A percentile compares a stretch with the other conserved stretches of the same genome.
These are phyloP conservation scores for Acanthiza pusilla DNA, from an alignment of 2,797 vertebrate genomes.

Conservation along the genomic window DNA sequence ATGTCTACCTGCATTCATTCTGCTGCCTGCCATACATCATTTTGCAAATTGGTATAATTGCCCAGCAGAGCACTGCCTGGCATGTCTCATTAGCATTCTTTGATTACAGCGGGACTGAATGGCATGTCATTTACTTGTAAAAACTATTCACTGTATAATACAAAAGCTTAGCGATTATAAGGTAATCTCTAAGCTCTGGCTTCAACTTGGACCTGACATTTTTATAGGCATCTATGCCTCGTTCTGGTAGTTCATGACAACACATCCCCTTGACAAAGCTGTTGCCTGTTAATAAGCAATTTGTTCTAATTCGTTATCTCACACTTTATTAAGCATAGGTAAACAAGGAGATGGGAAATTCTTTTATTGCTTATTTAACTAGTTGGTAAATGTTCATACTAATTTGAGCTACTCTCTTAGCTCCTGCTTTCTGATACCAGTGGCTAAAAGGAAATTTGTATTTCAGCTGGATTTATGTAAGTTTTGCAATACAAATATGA, in stretches of 20 bases:
- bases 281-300: not conserved
- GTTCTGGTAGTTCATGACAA: conserved; percentile 35
- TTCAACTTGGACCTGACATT: not conserved
- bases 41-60: not conserved
- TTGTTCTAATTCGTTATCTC: not conserved
- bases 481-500: not conserved
- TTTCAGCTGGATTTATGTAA: not conserved
- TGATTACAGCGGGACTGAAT: conserved; percentile 9
- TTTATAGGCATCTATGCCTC: not conserved
- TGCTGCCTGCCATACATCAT: not conserved
- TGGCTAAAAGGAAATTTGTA: not conserved
- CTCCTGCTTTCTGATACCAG: not conserved
- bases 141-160: conserved; percentile 1
- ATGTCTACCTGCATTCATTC: not conserved
- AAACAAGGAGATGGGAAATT: not conserved
- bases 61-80: not conserved
- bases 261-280: not conserved
- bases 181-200: not conserved
- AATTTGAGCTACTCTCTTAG: not conserved
- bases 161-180: conserved; percentile 1
- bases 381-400: not conserved
- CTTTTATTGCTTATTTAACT: not conserved
- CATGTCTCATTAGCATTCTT: conserved; percentile 1
- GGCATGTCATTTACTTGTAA: not conserved
- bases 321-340: not conserved